Evolutionary conservation across 2,113 vertebrate genomes (phyloP).

Genomic region (Erythrocercus mccallii): DNA sequence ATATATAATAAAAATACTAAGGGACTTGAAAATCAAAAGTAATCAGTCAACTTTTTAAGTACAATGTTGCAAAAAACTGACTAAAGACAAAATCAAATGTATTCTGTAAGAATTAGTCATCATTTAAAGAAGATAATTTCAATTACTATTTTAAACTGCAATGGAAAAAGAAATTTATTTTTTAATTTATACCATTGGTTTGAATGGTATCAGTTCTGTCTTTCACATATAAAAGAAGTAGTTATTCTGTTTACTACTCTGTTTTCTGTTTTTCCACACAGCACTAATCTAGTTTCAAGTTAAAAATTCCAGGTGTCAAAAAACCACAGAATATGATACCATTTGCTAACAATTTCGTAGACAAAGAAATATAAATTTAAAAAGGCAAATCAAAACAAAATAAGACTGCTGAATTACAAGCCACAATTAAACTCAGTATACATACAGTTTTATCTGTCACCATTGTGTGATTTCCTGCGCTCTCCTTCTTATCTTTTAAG

Average conservation of each 20-base stretch:
- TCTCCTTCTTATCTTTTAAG: constrained; percentile 68
- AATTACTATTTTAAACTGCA: neutral
- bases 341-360: neutral
- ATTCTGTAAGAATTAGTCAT: neutral
- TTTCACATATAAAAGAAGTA: neutral
- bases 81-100: neutral
- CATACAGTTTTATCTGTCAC: constrained; percentile 70
- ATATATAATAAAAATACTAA: neutral
- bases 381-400: neutral
- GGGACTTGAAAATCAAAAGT: neutral
- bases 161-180: neutral
- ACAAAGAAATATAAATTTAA: neutral
- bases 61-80: neutral
- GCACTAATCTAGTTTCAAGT: neutral
- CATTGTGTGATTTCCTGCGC: constrained; percentile 63
- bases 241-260: neutral
- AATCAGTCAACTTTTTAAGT: neutral
- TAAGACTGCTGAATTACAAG: neutral
- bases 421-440: neutral
- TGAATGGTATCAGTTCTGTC: neutral
- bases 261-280: neutral
- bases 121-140: neutral
- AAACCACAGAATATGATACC: neutral
- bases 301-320: neutral
- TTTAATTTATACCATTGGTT: neutral